These are phyloP conservation scores for Aspiorhynchus laticeps DNA, from an alignment of 2,113 vertebrate species.

Conservation along the genomic window DNA sequence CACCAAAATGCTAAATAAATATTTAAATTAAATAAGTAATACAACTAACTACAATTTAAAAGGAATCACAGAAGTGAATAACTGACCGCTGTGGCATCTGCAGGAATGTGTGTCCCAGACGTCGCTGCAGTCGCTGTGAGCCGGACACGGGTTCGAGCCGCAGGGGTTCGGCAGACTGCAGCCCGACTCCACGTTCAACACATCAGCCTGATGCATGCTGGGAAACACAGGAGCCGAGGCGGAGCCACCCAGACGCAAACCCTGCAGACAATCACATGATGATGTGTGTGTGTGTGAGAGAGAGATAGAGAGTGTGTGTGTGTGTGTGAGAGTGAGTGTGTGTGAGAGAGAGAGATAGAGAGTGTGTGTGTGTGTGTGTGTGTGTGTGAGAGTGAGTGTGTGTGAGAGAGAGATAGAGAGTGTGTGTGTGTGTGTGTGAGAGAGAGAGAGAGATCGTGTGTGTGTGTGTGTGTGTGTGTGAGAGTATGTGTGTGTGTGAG, in stretches of 20 bases:
- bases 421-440: no score
- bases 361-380: no score
- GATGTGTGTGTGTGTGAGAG: slow-evolving; percentile 31
- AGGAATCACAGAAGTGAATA: no score
- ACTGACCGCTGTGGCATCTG: slow-evolving; percentile 85
- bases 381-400: no score
- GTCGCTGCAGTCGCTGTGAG: slow-evolving; percentile 86
- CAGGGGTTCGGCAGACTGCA: slow-evolving; percentile 88
- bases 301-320: no score
- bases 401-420: no score
- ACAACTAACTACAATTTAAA: no score
- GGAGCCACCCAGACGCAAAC: slow-evolving; percentile 79
- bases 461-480: slow-evolving; percentile 21
- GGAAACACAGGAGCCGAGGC: slow-evolving; percentile 60
- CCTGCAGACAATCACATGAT: slow-evolving; percentile 69
- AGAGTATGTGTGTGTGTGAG: slow-evolving; percentile 25
- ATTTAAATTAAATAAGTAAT: no score
- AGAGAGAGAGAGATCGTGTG: no score
- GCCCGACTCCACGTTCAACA: slow-evolving; percentile 83
- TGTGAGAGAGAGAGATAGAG: neutral
- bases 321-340: no score
- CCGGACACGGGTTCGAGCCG: slow-evolving; percentile 85
- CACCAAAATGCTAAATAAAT: no score
- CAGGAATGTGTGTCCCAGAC: slow-evolving; percentile 91
- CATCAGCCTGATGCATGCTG: slow-evolving; percentile 76